Evolutionary conservation across 2,888 invertebrate species (phyloP).

Genomic region (Eupithecia centaureata): DNA sequence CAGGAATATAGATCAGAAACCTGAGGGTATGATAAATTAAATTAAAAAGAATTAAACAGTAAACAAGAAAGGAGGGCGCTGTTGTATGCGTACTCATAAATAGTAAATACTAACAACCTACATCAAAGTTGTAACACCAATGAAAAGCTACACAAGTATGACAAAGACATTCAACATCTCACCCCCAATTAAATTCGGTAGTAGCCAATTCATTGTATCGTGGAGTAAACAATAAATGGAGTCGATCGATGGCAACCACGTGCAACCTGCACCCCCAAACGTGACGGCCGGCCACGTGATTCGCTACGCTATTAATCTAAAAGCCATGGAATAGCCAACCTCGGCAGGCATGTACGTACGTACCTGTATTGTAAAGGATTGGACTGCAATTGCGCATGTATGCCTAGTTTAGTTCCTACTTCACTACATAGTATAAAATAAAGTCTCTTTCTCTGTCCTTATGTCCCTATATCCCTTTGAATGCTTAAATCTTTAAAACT

Average conservation of each 20-base stretch:
- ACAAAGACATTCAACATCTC: conserved; percentile 25
- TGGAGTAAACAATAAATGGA: conserved; percentile 37
- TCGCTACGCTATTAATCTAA: conserved; percentile 17
- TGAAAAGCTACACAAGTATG: neutral
- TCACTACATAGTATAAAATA: no score
- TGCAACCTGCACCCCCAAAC: conserved; percentile 53
- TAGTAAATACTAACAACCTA: neutral
- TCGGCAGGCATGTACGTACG: neutral
- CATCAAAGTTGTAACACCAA: neutral
- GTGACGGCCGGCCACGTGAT: conserved; percentile 46
- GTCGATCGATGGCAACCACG: conserved; percentile 57
- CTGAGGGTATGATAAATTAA: no score
- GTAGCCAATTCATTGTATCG: conserved; percentile 28
- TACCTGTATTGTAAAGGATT: neutral
- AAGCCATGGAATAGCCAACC: conserved; percentile 16
- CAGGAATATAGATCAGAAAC: no score
- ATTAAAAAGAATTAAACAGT: neutral
- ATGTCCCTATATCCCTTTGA: no score
- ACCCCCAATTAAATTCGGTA: conserved; percentile 30
- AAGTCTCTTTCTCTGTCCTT: no score
- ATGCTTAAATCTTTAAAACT: no score
- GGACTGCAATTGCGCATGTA: neutral
- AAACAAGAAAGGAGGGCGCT: neutral
- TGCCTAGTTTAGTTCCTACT: neutral
- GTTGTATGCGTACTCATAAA: neutral